Base-by-base conservation (phyloP, 2,797 vertebrate species). In the Scolopax bukidnonensis region DNA sequence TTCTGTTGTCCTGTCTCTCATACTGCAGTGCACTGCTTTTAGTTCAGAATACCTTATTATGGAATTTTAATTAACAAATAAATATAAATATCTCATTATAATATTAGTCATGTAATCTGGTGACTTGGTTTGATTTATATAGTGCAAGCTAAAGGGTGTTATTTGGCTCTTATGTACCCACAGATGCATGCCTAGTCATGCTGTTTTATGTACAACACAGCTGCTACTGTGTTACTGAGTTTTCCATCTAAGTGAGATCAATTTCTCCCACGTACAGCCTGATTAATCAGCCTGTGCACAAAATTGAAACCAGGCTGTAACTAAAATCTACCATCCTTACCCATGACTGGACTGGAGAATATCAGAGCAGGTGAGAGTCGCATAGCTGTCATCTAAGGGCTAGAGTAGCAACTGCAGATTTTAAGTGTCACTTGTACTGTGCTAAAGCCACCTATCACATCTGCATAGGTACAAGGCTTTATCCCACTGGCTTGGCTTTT, bases 41-140 rank as follows among this genome's bases (percentile, higher is more conserved):
- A 24, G 6, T 70, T 76, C 56, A 60, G 51, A 91, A 75, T 43
- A 68, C 38, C 43, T 94, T 59, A 60, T 59, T 70, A 36, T 11
- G 57, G 23, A 16, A 43, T 40, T 87, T 69, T 11, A 88, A 87
- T 82, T 54, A 81, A 51, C 32, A 83, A 90, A 85, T 70, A 91
- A 84, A 71, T 75, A 16, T 68, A 82, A 93, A 32, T 43, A 82
- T 12, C 51, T 82, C 48, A 67, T 89, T 90, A 45, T 84, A 91
- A 69, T 69, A 90, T 95, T 93, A 95, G 70, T 96, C 63, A 59
- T 57, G 28, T 73, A 43, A 51, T 79, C 61, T 54, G 83, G n/a
- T 83, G 65, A 63, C 74, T 92, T 70, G 59, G 28, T 84, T 82
- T 89, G 61, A 27, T 45, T 83, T 93, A 17, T 36, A n/a, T 17